Evolutionary conservation across 2,797 vertebrate species (phyloP).

Genomic region (Parauchenoglanis ngamensis): DNA sequence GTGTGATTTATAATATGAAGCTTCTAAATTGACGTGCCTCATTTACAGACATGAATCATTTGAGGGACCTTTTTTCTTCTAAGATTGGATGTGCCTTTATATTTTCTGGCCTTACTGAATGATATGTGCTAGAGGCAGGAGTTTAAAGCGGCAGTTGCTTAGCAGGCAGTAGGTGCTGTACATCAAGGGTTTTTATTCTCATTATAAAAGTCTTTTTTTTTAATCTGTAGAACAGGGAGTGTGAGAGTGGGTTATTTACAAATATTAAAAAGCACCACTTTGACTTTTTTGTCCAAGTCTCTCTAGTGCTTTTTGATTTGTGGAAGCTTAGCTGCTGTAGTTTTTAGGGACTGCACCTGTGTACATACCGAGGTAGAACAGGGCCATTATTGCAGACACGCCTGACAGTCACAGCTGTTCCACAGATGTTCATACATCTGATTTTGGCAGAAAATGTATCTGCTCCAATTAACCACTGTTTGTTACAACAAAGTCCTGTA

Average conservation of each 20-base stretch:
- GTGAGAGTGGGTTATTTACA: background rate
- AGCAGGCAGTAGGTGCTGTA: background rate
- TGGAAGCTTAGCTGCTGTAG: background rate
- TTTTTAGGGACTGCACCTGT: slow-evolving; percentile 47
- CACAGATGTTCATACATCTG: slow-evolving; percentile 57
- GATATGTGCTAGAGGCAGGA: background rate
- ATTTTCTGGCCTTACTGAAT: background rate
- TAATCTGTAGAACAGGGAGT: background rate
- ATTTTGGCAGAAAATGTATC: slow-evolving; percentile 45
- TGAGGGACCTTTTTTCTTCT: background rate
- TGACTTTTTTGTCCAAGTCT: background rate
- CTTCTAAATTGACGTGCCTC: background rate
- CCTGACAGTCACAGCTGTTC: slow-evolving; percentile 50
- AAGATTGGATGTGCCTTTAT: background rate
- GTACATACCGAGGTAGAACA: slow-evolving; percentile 41
- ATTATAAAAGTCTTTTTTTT: background rate
- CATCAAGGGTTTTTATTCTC: background rate
- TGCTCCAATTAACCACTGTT: slow-evolving; percentile 52
- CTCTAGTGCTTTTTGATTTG: background rate
- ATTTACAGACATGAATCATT: background rate
- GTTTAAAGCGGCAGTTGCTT: background rate
- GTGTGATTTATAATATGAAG: background rate
- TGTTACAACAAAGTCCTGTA: slow-evolving; percentile 30
- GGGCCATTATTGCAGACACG: slow-evolving; percentile 36
- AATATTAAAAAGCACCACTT: background rate